Evolutionary conservation across 2,113 vertebrate genomes (phyloP).

Genomic region (Gallinago jamesoni): DNA sequence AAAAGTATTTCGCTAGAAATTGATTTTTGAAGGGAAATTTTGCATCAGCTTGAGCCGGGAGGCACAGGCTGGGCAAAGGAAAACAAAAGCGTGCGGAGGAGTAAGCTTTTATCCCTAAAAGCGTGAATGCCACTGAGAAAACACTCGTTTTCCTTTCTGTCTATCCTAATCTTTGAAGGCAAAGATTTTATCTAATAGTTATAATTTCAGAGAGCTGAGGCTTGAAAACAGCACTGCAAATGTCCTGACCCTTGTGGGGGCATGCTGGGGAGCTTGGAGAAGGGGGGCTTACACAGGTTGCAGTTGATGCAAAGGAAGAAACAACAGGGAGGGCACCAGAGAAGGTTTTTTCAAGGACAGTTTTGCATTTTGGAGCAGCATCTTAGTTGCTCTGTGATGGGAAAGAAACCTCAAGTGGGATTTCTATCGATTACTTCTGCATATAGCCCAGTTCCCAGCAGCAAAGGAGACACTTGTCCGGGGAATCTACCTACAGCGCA

Average conservation of each 20-base stretch:
- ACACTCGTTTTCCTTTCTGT: not conserved
- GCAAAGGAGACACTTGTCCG: not conserved
- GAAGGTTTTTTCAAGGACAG: conserved; percentile 35
- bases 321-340: not conserved
- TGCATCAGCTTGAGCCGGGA: not conserved
- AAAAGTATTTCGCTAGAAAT: conserved; percentile 31
- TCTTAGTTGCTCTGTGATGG: not conserved
- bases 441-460: not conserved
- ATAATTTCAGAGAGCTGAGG: not conserved
- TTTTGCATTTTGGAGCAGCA: conserved; percentile 38
- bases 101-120: conserved; percentile 18
- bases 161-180: not conserved
- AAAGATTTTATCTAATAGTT: not conserved
- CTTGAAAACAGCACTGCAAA: not conserved
- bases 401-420: not conserved
- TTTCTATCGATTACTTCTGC: not conserved
- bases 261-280: not conserved
- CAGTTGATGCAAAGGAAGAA: conserved; percentile 19
- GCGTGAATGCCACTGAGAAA: not conserved
- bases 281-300: not conserved
- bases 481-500: not conserved
- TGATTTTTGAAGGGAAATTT: conserved; percentile 7
- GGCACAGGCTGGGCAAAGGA: not conserved
- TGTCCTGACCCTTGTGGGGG: not conserved
- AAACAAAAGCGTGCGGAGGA: conserved; percentile 33